Conservation (phyloP, 2,888 invertebrate species). For the Electrophaes corylata region DNA sequence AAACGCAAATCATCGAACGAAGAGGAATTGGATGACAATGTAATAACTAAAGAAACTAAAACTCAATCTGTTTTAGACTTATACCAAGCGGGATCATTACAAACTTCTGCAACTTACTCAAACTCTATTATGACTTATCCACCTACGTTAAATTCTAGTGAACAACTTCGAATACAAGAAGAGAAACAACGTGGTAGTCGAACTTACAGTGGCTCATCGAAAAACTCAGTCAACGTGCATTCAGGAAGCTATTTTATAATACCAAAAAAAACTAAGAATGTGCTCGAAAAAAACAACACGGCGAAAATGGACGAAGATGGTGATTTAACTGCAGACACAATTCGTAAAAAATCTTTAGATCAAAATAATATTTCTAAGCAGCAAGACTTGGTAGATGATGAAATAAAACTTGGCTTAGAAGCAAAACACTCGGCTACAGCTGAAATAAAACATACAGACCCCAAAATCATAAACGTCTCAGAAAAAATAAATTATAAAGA, state of each 20-base stretch:
- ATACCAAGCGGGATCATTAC: conserved; percentile 37
- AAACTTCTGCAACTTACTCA: conserved; percentile 45
- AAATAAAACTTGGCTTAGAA: neutral
- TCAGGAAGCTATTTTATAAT: conserved; percentile 50
- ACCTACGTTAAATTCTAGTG: conserved; percentile 44
- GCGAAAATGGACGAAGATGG: conserved; percentile 18
- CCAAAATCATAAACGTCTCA: too few species aligned
- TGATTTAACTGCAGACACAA: neutral
- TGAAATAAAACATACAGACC: neutral
- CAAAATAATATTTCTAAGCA: neutral
- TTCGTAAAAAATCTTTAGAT: neutral
- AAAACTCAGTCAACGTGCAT: conserved; percentile 41
- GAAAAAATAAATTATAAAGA: neutral
- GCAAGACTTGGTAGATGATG: neutral
- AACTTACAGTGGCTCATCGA: conserved; percentile 20
- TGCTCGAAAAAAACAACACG: conserved; percentile 28
- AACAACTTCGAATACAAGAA: conserved; percentile 35
- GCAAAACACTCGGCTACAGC: conserved; percentile 1
- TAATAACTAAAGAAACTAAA: conserved; percentile 31
- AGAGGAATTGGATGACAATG: conserved; percentile 16
- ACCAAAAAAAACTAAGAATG: conserved; percentile 44
- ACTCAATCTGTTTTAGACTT: conserved; percentile 43
- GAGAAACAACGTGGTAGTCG: conserved; percentile 32
- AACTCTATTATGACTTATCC: conserved; percentile 66
- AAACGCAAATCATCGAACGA: conserved; percentile 35